phyloP scores from a whole-genome alignment of 2,888 invertebrate genomes.

The Griposia aprilina region DNA sequence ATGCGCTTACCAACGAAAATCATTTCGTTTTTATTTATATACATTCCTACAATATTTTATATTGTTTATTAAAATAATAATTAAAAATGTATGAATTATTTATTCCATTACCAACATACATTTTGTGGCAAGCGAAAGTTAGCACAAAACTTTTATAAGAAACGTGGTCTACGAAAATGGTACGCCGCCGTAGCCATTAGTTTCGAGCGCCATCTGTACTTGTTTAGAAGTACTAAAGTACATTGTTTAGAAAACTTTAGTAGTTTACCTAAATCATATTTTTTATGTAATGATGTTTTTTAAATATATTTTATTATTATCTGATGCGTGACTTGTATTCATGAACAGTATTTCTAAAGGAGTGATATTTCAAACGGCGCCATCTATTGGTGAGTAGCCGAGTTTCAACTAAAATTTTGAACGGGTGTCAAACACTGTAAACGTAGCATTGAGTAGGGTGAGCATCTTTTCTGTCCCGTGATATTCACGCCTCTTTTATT shows the following conservation, averaged over 20 bases:
- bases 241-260: neutral
- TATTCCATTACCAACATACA: neutral
- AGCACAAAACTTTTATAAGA: neutral
- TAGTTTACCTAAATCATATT: too few species aligned
- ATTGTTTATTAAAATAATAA: neutral
- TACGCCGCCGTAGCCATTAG: neutral
- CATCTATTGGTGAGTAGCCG: conserved; percentile 79
- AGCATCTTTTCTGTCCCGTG: conserved; percentile 4
- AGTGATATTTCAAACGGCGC: conserved; percentile 62
- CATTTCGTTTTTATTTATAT: neutral
- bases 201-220: conserved; percentile 43
- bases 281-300: neutral
- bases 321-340: neutral
- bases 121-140: neutral
- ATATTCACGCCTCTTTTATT: neutral
- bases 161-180: neutral
- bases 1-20: neutral
- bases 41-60: neutral
- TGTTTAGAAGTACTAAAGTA: conserved; percentile 23
- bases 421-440: conserved; percentile 10
- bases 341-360: neutral
- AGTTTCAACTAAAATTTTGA: conserved; percentile 17
- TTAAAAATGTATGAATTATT: neutral
- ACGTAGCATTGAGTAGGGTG: conserved; percentile 30
- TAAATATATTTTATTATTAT: neutral